phyloP scores from a whole-genome alignment of 2,888 invertebrate genomes.

The Drosophila nr. perissopoda region DNA sequence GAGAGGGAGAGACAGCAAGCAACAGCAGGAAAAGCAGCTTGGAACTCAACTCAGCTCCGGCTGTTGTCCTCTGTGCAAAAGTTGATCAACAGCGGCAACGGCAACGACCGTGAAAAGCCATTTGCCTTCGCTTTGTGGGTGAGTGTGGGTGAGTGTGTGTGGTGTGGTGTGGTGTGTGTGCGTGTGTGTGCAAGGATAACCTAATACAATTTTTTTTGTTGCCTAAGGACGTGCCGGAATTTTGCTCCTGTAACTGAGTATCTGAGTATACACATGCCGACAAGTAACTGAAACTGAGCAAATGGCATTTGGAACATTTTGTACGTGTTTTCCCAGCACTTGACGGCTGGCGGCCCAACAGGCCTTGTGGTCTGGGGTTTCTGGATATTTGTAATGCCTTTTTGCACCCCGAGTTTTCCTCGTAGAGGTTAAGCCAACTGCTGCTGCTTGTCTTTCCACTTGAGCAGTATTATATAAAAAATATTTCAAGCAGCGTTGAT shows the following conservation, averaged over 20 bases:
- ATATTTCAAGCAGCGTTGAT: background rate
- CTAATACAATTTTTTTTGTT: slow-evolving; percentile 70
- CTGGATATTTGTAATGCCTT: background rate
- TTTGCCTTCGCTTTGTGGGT: slow-evolving; percentile 65
- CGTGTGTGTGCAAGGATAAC: slow-evolving; percentile 67
- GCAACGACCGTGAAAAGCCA: slow-evolving; percentile 82
- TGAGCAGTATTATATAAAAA: background rate
- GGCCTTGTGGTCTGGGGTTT: background rate
- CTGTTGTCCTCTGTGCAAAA: slow-evolving; percentile 30
- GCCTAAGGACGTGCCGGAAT: slow-evolving; percentile 73
- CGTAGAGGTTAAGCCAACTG: slow-evolving; percentile 47
- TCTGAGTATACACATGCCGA: background rate
- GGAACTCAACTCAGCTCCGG: slow-evolving; percentile 6
- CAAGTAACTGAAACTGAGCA: slow-evolving; percentile 29
- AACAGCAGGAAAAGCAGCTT: slow-evolving; percentile 22
- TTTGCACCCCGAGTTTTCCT: slow-evolving; percentile 2
- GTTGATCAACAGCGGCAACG: slow-evolving; percentile 46
- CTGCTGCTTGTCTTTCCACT: background rate
- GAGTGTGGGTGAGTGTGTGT: background rate
- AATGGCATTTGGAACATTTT: slow-evolving; percentile 48
- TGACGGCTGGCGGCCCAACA: slow-evolving; percentile 4
- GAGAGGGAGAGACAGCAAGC: slow-evolving; percentile 1
- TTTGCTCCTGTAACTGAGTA: slow-evolving; percentile 42
- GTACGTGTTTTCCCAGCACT: slow-evolving; percentile 42
- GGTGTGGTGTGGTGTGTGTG: slow-evolving; percentile 16